Conservation (phyloP, 2,797 vertebrate genomes). For the Forpus xanthops region DNA sequence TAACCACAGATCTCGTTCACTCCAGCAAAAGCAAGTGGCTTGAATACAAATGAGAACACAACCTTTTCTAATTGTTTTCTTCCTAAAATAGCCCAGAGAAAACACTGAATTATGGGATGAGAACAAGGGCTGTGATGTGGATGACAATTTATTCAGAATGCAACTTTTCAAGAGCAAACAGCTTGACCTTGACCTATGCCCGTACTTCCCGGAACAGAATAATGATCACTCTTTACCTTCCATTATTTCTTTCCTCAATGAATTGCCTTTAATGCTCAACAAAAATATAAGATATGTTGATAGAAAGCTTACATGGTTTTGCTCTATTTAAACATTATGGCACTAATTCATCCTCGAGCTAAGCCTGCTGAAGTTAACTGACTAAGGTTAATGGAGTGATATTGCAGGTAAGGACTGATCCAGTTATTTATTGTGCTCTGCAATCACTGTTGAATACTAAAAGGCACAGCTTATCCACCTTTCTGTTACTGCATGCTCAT, state of each 20-base stretch:
- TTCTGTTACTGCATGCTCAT: not conserved
- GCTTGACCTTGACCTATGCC: not conserved
- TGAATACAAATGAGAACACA: not conserved
- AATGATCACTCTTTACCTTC: not conserved
- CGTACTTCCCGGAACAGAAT: not conserved
- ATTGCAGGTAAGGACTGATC: not conserved
- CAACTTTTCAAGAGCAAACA: not conserved
- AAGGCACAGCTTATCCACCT: not conserved
- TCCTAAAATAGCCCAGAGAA: constrained; percentile 13
- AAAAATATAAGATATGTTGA: not conserved
- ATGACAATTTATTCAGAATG: not conserved
- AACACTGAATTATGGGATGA: not conserved
- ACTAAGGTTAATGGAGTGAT: not conserved
- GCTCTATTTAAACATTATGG: not conserved
- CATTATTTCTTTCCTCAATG: not conserved
- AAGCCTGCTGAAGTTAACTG: not conserved
- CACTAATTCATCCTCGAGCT: not conserved
- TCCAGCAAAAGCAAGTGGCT: not conserved
- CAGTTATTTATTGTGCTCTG: not conserved
- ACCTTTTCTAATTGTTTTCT: constrained; percentile 13
- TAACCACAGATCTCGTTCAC: not conserved
- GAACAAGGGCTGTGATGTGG: not conserved
- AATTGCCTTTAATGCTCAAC: not conserved
- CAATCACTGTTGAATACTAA: not conserved
- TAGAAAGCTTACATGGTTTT: not conserved